These are phyloP conservation scores for Pseudomyrmex sp. DNA, from an alignment of 1,140 invertebrate genomes.

Conservation along the genomic window DNA sequence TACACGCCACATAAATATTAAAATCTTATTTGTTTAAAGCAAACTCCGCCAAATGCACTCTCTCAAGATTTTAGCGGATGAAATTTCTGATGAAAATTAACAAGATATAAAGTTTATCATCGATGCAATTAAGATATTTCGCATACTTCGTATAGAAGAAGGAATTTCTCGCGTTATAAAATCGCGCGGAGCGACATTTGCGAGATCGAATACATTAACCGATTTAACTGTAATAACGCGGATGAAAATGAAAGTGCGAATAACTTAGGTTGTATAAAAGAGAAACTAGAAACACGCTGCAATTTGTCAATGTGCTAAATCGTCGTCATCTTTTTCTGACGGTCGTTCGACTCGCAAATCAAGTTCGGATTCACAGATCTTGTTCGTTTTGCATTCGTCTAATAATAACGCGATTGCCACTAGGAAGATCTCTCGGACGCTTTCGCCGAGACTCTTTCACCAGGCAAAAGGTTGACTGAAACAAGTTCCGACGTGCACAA, in stretches of 20 bases:
- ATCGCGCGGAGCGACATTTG: no score
- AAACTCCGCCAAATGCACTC: no score
- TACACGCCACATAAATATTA: background rate
- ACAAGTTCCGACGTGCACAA: conserved; percentile 50
- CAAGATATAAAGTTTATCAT: no score
- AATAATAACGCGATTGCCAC: conserved; percentile 32
- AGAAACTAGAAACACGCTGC: conserved; percentile 32
- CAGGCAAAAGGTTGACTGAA: conserved; percentile 56
- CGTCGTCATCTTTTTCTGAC: conserved; percentile 1
- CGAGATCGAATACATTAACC: background rate
- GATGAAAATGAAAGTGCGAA: conserved; percentile 23
- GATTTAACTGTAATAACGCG: conserved; percentile 14
- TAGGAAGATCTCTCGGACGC: conserved; percentile 36
- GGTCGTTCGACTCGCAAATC: background rate
- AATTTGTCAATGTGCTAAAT: conserved; percentile 14
- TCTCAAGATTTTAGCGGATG: no score
- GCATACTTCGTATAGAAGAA: background rate
- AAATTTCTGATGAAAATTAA: no score
- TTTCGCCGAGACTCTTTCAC: conserved; percentile 34
- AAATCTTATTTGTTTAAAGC: no score
- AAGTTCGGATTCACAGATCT: background rate
- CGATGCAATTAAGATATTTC: background rate
- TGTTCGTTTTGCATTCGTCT: conserved; percentile 32
- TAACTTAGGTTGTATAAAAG: conserved; percentile 11
- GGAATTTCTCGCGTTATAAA: no score